A percentile compares a stretch with the other conserved stretches of the same genome.
These are phyloP conservation scores for Bombylius discolor DNA, from an alignment of 2,888 invertebrate species.

Conservation along the genomic window DNA sequence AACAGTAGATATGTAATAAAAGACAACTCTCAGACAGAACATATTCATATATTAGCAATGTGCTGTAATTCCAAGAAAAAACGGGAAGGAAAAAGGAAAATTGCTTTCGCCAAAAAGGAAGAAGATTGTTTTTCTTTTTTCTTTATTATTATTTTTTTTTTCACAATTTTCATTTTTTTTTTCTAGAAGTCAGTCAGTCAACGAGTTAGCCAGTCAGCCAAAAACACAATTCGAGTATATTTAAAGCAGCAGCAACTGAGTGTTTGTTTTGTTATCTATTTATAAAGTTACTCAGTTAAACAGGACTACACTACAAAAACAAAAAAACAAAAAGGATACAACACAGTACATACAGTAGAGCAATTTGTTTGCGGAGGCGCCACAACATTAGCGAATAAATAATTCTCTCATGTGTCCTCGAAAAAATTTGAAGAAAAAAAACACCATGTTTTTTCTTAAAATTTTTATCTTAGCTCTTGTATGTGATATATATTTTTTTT, in stretches of 20 bases:
- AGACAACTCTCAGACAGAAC: background rate
- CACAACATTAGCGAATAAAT: slow-evolving; percentile 11
- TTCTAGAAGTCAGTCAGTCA: background rate
- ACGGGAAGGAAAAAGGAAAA: slow-evolving; percentile 3
- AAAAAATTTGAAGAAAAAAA: no score
- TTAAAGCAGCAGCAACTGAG: no score
- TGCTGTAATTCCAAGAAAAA: background rate
- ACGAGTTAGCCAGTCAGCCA: background rate
- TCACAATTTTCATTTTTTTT: no score
- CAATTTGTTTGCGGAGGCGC: slow-evolving; percentile 11
- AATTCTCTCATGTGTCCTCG: slow-evolving; percentile 1
- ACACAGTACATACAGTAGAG: background rate
- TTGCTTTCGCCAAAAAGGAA: slow-evolving; percentile 6
- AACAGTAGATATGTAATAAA: background rate
- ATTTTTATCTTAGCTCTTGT: no score
- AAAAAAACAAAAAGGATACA: background rate
- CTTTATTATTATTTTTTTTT: no score
- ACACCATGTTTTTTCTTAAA: no score
- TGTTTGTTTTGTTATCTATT: no score
- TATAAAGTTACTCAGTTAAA: no score
- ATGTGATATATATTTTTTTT: no score
- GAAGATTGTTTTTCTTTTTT: background rate
- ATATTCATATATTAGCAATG: background rate
- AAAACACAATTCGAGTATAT: no score
- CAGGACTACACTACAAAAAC: no score